A percentile compares a stretch with the other conserved stretches of the same genome.
Evolutionary conservation across 2,113 vertebrate genomes (phyloP).

Genomic region (Pithys albifrons): DNA sequence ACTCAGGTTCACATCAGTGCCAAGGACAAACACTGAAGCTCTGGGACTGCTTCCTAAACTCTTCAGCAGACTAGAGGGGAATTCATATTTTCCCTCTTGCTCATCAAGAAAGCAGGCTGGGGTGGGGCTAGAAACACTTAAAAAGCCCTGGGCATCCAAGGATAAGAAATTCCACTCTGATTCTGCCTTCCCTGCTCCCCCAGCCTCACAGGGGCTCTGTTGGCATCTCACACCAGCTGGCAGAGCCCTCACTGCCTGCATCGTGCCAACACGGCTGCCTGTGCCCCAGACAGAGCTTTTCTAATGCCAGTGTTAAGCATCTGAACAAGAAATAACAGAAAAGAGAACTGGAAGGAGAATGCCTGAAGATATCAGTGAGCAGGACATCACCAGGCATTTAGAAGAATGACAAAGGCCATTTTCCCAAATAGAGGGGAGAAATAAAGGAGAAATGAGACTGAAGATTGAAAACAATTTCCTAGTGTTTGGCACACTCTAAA

Average conservation of each 20-base stretch:
- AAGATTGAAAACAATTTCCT: conserved; percentile 34
- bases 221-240: background rate
- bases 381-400: background rate
- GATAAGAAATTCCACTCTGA: background rate
- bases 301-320: background rate
- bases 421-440: background rate
- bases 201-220: background rate
- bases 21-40: background rate
- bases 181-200: background rate
- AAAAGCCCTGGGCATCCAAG: background rate
- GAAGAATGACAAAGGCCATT: background rate
- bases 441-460: conserved; percentile 5
- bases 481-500: conserved; percentile 44
- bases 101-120: background rate
- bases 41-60: background rate
- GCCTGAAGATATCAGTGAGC: background rate
- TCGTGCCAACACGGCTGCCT: background rate
- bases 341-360: background rate
- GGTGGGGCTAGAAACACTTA: conserved; percentile 16
- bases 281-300: background rate
- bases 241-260: background rate
- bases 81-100: conserved; percentile 6
- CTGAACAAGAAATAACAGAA: background rate
- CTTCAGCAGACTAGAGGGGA: background rate
- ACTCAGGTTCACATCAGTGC: background rate